These are phyloP conservation scores for Philotrypesis tridentata DNA, from an alignment of 1,140 invertebrate genomes.

Conservation along the genomic window DNA sequence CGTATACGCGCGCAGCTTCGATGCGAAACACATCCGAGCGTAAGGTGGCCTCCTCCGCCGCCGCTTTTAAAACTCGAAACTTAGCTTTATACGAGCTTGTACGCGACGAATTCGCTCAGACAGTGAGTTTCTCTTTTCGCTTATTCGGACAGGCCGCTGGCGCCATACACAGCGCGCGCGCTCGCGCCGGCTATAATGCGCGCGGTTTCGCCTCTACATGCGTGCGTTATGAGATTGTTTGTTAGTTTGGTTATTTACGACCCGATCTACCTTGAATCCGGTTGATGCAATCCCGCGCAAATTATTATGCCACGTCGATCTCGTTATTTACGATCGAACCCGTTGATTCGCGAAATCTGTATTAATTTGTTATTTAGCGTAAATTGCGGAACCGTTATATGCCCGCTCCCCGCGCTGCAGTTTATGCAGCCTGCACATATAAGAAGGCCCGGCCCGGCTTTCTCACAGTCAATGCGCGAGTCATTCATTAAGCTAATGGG, in stretches of 20 bases:
- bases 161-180: background rate
- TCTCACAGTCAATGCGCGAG: background rate
- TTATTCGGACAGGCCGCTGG: conserved; percentile 19
- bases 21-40: conserved; percentile 5
- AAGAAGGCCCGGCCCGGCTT: background rate
- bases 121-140: conserved; percentile 41
- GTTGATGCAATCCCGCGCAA: background rate
- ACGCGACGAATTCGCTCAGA: background rate
- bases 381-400: background rate
- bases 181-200: background rate
- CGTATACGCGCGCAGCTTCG: no score
- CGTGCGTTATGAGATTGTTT: conserved; percentile 28
- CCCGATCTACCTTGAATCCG: background rate
- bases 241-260: conserved; percentile 33
- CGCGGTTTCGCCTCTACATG: background rate
- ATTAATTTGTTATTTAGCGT: background rate
- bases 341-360: background rate
- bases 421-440: no score
- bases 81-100: conserved; percentile 1
- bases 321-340: background rate
- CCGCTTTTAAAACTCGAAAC: conserved; percentile 7
- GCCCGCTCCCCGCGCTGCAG: no score
- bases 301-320: background rate
- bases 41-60: conserved; percentile 6
- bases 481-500: background rate